Evolutionary conservation across 2,888 invertebrate genomes (phyloP).

Genomic region (Drosophila koepferae): DNA sequence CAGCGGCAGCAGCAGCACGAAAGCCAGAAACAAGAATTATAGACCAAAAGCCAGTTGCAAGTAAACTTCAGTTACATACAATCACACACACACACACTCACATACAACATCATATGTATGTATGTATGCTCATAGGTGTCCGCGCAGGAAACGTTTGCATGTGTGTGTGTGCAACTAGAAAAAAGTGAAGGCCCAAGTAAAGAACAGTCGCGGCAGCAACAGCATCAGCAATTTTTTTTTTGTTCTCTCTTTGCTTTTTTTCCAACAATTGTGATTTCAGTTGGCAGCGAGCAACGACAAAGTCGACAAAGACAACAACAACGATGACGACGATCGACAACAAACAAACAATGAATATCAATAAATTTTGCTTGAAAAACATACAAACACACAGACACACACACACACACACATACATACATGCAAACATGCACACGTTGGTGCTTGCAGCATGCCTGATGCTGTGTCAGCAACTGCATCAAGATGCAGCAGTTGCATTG

Average conservation of each 20-base stretch:
- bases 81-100: background rate
- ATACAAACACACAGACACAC: constrained; percentile 39
- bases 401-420: too few species aligned
- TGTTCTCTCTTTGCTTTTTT: constrained; percentile 7
- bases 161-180: constrained; percentile 64
- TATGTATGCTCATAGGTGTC: constrained; percentile 31
- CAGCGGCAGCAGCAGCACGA: constrained; percentile 40
- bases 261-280: constrained; percentile 68
- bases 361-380: constrained; percentile 67
- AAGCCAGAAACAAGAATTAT: constrained; percentile 79
- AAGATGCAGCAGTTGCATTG: constrained; percentile 50
- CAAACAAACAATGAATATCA: constrained; percentile 72
- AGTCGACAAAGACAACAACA: constrained; percentile 44
- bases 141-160: constrained; percentile 50
- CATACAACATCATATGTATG: background rate
- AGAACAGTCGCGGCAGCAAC: constrained; percentile 25
- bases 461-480: constrained; percentile 57
- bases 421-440: constrained; percentile 2
- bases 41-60: constrained; percentile 78
- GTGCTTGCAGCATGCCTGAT: constrained; percentile 38
- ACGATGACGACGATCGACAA: constrained; percentile 62
- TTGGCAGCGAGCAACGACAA: constrained; percentile 52
- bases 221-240: constrained; percentile 53
- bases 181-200: constrained; percentile 54
- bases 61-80: constrained; percentile 37